Evolutionary conservation across 2,113 vertebrate genomes (phyloP).

Genomic region (Cynoglossus semilaevis): DNA sequence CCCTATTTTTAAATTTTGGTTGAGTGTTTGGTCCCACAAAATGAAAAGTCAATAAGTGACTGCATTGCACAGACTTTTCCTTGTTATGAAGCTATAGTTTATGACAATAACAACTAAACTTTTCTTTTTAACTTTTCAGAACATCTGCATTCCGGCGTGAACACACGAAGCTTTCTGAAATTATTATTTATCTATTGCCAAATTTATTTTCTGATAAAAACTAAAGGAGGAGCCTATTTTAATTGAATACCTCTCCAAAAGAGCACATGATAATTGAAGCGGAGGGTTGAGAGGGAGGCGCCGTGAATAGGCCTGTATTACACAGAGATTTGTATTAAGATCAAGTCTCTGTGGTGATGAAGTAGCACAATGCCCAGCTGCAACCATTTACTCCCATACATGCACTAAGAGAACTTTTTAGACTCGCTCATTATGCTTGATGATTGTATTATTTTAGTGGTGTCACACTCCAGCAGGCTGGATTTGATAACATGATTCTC

Average conservation of each 20-base stretch:
- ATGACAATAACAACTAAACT: too few species aligned
- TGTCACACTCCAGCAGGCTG: constrained; percentile 54
- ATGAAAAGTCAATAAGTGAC: too few species aligned
- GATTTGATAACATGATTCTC: constrained; percentile 60
- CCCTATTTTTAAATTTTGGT: too few species aligned
- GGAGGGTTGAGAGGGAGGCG: constrained; percentile 43
- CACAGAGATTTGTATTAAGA: constrained; percentile 76
- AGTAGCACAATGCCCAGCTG: constrained; percentile 63
- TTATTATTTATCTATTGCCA: constrained; percentile 49
- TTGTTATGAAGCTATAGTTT: too few species aligned
- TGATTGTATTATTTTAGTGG: constrained; percentile 71
- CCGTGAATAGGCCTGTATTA: constrained; percentile 66
- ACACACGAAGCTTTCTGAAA: constrained; percentile 20
- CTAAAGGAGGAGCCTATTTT: constrained; percentile 47
- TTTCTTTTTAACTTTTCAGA: background rate
- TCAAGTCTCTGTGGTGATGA: constrained; percentile 60
- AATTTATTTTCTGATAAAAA: constrained; percentile 61
- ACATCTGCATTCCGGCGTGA: background rate
- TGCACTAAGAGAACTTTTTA: constrained; percentile 64
- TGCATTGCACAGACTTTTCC: too few species aligned
- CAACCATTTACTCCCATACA: constrained; percentile 55
- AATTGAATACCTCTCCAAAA: constrained; percentile 67
- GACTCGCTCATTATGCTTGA: constrained; percentile 64
- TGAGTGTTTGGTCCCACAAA: too few species aligned
- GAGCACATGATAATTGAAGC: constrained; percentile 67